These are phyloP conservation scores for Itoplectis maculator DNA, from an alignment of 2,888 invertebrate species.

Conservation along the genomic window DNA sequence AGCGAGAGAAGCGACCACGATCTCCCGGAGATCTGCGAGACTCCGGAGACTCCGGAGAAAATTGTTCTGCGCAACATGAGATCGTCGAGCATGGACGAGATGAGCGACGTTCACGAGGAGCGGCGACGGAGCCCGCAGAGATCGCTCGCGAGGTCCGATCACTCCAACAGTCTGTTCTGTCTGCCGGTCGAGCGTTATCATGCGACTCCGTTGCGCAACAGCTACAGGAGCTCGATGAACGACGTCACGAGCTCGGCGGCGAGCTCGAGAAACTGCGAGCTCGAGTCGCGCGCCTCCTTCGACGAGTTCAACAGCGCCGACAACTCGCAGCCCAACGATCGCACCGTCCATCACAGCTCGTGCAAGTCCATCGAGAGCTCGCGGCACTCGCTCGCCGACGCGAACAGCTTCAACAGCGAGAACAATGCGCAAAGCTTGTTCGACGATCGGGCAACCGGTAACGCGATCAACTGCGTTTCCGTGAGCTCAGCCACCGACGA, in stretches of 20 bases:
- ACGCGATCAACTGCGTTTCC: slow-evolving; percentile 67
- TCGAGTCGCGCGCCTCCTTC: slow-evolving; percentile 74
- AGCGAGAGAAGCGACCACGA: slow-evolving; percentile 82
- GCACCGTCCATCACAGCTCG: slow-evolving; percentile 69
- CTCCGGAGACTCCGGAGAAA: slow-evolving; percentile 70
- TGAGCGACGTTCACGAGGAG: slow-evolving; percentile 42
- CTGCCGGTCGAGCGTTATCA: slow-evolving; percentile 74
- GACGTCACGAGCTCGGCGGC: slow-evolving; percentile 76
- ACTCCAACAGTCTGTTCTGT: slow-evolving; percentile 80
- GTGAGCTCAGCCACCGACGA: slow-evolving; percentile 66
- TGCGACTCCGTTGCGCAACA: slow-evolving; percentile 68
- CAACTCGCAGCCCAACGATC: slow-evolving; percentile 73
- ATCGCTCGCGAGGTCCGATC: slow-evolving; percentile 70
- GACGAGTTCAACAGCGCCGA: slow-evolving; percentile 74
- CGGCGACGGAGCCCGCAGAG: slow-evolving; percentile 61
- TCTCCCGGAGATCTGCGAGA: slow-evolving; percentile 80
- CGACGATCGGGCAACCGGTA: slow-evolving; percentile 60
- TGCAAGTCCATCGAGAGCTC: slow-evolving; percentile 72
- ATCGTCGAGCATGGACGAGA: slow-evolving; percentile 64
- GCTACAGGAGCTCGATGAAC: slow-evolving; percentile 79
- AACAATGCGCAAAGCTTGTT: slow-evolving; percentile 56
- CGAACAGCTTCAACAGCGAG: slow-evolving; percentile 73
- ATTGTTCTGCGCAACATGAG: slow-evolving; percentile 51
- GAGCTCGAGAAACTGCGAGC: slow-evolving; percentile 76
- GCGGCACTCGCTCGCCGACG: slow-evolving; percentile 71